Evolutionary conservation across 2,888 invertebrate species (phyloP).

Genomic region (Pilophorus perplexus): DNA sequence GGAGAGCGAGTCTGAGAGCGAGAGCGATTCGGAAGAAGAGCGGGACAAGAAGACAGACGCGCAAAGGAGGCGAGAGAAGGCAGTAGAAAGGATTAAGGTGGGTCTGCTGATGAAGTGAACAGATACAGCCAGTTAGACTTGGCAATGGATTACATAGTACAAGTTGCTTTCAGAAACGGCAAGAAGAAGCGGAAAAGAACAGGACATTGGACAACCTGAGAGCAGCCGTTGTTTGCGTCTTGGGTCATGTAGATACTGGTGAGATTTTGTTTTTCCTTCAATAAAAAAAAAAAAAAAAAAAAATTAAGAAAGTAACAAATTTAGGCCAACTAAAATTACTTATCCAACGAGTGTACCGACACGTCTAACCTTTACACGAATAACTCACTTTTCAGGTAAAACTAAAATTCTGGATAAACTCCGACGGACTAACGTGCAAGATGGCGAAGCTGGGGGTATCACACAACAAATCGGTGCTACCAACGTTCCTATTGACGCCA

Average conservation of each 20-base stretch:
- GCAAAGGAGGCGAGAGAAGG: constrained; percentile 55
- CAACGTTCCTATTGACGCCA: constrained; percentile 94
- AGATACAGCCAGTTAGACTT: neutral
- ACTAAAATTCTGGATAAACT: constrained; percentile 98
- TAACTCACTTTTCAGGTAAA: constrained; percentile 58
- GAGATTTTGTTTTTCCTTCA: constrained; percentile 5
- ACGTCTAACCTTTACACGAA: no score
- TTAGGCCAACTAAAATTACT: no score
- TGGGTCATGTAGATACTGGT: constrained; percentile 99
- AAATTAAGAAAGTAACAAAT: no score
- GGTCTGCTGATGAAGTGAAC: neutral
- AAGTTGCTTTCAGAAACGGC: constrained; percentile 45
- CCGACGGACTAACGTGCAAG: constrained; percentile 84
- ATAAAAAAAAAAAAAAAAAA: no score
- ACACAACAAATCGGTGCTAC: constrained; percentile 99
- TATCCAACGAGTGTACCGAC: no score
- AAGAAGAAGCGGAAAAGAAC: constrained; percentile 48
- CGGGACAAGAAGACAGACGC: constrained; percentile 52
- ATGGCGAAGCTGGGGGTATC: constrained; percentile 97
- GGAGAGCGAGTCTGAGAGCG: constrained; percentile 52
- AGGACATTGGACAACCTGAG: constrained; percentile 65
- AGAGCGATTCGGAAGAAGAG: constrained; percentile 53
- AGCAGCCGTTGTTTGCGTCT: constrained; percentile 95
- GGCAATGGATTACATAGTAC: no score
- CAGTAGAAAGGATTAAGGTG: constrained; percentile 47